Percentiles rank a stretch among this genome's conserved stretches.
Evolutionary conservation across 2,113 vertebrate species (phyloP).

Genomic region (Ciconia stormi): DNA sequence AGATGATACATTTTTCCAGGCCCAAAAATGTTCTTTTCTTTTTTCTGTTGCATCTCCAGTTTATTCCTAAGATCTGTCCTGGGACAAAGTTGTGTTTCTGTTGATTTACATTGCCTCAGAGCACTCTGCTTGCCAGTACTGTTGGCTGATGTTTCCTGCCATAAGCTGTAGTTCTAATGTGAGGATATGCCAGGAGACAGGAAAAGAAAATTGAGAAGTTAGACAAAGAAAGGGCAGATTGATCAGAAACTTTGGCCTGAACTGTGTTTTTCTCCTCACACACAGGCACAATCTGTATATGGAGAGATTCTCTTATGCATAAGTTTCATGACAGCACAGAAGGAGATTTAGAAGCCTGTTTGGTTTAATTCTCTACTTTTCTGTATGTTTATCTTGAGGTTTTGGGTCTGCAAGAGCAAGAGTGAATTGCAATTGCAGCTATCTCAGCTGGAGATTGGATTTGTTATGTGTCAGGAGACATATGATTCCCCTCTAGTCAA

Average conservation of each 20-base stretch:
- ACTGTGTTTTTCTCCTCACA: background rate
- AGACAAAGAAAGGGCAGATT: background rate
- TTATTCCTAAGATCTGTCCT: background rate
- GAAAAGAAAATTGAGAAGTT: background rate
- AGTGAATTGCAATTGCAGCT: background rate
- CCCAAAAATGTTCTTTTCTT: background rate
- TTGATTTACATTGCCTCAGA: background rate
- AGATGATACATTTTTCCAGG: background rate
- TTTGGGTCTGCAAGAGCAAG: background rate
- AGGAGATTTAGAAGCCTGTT: background rate
- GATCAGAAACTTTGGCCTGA: background rate
- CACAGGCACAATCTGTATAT: fast-evolving
- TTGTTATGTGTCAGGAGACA: background rate
- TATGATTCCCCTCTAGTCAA: background rate
- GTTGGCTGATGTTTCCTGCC: background rate
- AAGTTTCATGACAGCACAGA: background rate
- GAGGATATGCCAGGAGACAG: background rate
- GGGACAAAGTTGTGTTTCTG: background rate
- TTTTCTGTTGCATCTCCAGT: background rate
- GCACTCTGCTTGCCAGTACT: background rate
- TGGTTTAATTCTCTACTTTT: background rate
- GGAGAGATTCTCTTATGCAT: background rate
- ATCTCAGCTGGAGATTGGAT: background rate
- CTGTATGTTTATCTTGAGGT: background rate
- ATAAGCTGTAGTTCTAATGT: background rate